Evolutionary conservation across 2,113 vertebrate genomes (phyloP).

Genomic region (Corydoras maculifer): DNA sequence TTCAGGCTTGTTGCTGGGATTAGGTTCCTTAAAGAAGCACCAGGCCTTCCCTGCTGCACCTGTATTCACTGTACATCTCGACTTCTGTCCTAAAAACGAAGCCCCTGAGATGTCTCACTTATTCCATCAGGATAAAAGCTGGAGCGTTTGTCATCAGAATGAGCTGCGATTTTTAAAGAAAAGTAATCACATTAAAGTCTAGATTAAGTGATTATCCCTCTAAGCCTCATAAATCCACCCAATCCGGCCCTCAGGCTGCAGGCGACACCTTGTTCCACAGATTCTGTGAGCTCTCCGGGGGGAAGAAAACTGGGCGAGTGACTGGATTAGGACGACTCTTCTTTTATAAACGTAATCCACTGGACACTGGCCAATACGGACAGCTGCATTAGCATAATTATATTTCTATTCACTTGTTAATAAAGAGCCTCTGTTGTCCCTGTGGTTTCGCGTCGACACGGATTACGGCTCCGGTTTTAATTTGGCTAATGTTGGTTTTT

Average conservation of each 20-base stretch:
- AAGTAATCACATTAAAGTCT: constrained; percentile 58
- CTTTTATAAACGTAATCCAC: constrained; percentile 46
- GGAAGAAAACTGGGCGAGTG: constrained; percentile 50
- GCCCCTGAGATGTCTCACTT: not conserved
- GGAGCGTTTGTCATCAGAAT: not conserved
- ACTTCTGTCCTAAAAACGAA: not conserved
- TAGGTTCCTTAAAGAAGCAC: not conserved
- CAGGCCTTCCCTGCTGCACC: not conserved
- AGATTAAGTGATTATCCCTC: constrained; percentile 54
- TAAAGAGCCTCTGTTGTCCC: constrained; percentile 4
- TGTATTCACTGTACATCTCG: too few species aligned
- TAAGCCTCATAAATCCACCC: constrained; percentile 49
- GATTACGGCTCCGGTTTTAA: too few species aligned
- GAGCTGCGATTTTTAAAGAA: constrained; percentile 29
- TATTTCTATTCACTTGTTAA: constrained; percentile 35
- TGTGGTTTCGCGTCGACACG: not conserved
- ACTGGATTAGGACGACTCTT: constrained; percentile 62
- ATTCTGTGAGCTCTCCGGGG: constrained; percentile 42
- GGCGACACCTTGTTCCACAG: constrained; percentile 8
- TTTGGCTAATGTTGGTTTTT: not conserved
- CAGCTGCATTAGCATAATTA: constrained; percentile 51
- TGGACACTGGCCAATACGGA: constrained; percentile 57
- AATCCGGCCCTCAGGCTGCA: constrained; percentile 43
- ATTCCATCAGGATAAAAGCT: not conserved
- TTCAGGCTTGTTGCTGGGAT: not conserved